A percentile compares a stretch with the other conserved stretches of the same genome.
Evolutionary conservation across 2,113 vertebrate genomes (phyloP).

Genomic region (Cryptomyrus ogoouensis): DNA sequence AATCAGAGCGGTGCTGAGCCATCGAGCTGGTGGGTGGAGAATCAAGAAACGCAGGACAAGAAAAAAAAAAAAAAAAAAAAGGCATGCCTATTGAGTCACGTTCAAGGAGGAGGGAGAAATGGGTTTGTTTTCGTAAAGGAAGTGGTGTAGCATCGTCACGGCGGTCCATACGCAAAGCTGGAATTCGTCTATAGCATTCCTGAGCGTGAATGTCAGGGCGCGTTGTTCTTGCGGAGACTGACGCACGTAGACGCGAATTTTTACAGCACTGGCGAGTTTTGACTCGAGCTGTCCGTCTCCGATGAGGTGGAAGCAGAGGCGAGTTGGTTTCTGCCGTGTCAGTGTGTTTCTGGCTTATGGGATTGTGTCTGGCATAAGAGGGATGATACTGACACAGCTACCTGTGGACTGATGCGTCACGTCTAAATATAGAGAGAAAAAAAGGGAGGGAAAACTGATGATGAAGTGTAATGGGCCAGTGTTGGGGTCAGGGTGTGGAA

Average conservation of each 20-base stretch:
- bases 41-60: neutral
- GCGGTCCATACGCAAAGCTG: neutral
- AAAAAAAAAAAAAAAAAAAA: slow-evolving; percentile 27
- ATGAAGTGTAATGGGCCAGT: neutral
- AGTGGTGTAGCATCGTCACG: neutral
- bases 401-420: neutral
- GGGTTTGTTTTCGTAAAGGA: neutral
- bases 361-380: neutral
- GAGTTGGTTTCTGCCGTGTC: neutral
- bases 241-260: neutral
- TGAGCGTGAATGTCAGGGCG: slow-evolving; percentile 30
- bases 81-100: neutral
- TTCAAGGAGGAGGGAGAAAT: neutral
- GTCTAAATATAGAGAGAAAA: neutral
- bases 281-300: neutral
- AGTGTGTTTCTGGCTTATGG: neutral
- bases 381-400: neutral
- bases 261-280: neutral
- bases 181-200: slow-evolving; percentile 19
- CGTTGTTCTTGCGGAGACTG: neutral
- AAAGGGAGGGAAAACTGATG: neutral
- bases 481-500: neutral
- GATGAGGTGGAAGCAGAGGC: neutral
- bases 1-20: neutral
- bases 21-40: neutral